Percentiles rank a stretch among this genome's conserved stretches.
These are phyloP conservation scores for Cephus rjabovi DNA, from an alignment of 2,888 invertebrate genomes.

Conservation along the genomic window DNA sequence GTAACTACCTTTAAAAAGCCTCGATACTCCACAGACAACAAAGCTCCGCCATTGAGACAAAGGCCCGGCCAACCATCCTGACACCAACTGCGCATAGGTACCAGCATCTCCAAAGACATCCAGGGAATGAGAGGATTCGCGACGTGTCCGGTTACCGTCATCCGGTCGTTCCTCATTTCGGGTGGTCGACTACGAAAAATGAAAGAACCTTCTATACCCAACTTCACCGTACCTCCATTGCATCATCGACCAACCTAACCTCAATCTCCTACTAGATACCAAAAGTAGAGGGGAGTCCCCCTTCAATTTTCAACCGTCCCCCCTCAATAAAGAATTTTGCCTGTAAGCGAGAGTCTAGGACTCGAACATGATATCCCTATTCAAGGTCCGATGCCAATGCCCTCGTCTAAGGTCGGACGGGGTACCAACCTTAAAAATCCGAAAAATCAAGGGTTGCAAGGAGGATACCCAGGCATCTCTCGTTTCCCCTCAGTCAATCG, in stretches of 20 bases:
- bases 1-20: neutral
- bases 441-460: neutral
- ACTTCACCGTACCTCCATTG: neutral
- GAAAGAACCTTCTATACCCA: constrained; percentile 11
- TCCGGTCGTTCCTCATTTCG: constrained; percentile 35
- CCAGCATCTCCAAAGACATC: constrained; percentile 12
- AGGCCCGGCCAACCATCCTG: constrained; percentile 14
- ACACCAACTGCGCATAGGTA: constrained; percentile 6
- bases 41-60: constrained; percentile 26
- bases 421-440: neutral
- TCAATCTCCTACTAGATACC: neutral
- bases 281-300: neutral
- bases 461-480: neutral
- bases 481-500: neutral
- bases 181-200: constrained; percentile 39
- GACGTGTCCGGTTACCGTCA: constrained; percentile 37
- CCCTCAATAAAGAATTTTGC: neutral
- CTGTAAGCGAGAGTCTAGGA: constrained; percentile 8
- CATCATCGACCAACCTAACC: neutral
- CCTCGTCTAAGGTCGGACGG: neutral
- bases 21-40: constrained; percentile 23
- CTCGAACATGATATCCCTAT: neutral
- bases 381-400: constrained; percentile 3
- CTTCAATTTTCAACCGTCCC: neutral
- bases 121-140: constrained; percentile 9